These are phyloP conservation scores for Xenopus petersii DNA, from an alignment of 2,797 vertebrate genomes.

Conservation along the genomic window DNA sequence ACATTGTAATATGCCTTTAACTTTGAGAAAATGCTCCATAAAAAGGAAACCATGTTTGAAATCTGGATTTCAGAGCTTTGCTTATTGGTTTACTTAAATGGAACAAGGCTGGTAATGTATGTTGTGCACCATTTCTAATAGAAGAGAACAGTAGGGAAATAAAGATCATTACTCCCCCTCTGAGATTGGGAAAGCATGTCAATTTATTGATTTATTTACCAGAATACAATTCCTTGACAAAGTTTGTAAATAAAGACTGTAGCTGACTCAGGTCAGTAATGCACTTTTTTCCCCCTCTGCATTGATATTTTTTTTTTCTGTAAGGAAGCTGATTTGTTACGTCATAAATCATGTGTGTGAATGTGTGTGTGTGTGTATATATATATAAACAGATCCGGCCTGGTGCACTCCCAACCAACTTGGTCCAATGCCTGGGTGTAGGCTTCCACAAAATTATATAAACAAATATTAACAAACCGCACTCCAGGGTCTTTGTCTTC, in stretches of 20 bases:
- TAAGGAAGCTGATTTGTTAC: slow-evolving; percentile 65
- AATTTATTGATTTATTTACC: not conserved
- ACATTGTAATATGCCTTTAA: slow-evolving; percentile 1
- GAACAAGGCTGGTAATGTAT: not conserved
- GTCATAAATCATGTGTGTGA: slow-evolving; percentile 55
- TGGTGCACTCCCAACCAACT: too few relatives aligned
- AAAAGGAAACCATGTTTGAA: not conserved
- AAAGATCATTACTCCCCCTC: not conserved
- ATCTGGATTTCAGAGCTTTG: not conserved
- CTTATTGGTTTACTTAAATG: not conserved
- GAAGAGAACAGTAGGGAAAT: not conserved
- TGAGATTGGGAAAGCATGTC: not conserved
- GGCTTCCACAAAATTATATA: too few relatives aligned
- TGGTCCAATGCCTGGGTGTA: too few relatives aligned
- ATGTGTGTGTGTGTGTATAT: too few relatives aligned
- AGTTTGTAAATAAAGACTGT: not conserved
- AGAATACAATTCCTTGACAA: not conserved
- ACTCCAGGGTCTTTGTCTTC: too few relatives aligned
- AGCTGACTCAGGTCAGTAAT: slow-evolving; percentile 55
- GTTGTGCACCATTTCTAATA: slow-evolving; percentile 8
- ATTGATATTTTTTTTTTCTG: slow-evolving; percentile 62
- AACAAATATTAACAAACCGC: too few relatives aligned
- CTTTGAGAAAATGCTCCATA: not conserved
- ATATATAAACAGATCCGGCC: too few relatives aligned
- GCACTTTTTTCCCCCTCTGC: slow-evolving; percentile 66